A percentile compares a stretch with the other conserved stretches of the same genome.
These are phyloP conservation scores for Artibeus lituratus DNA, from an alignment of 2,797 vertebrate genomes.

Conservation along the genomic window DNA sequence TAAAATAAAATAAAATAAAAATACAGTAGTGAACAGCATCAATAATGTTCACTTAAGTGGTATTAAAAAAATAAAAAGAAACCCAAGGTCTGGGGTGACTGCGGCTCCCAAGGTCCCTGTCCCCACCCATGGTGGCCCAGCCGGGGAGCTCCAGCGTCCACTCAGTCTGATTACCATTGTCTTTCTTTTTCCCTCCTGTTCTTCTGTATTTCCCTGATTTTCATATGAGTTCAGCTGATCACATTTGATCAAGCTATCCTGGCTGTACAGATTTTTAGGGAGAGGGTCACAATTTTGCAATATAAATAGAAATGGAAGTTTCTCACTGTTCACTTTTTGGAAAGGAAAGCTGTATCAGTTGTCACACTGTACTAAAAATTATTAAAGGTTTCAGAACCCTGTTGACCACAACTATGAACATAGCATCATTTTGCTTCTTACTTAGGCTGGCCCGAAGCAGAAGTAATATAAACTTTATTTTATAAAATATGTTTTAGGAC, in stretches of 20 bases:
- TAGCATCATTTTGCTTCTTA: background rate
- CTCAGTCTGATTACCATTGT: background rate
- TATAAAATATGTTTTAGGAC: background rate
- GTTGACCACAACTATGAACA: background rate
- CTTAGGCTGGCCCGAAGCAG: background rate
- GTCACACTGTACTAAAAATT: background rate
- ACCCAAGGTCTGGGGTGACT: background rate
- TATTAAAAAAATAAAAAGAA: too few species aligned
- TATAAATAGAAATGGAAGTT: background rate
- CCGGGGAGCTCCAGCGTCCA: rapidly evolving
- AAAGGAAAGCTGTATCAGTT: background rate
- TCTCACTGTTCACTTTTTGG: background rate
- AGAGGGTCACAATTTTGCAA: background rate
- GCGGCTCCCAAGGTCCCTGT: rapidly evolving
- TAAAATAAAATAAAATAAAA: too few species aligned
- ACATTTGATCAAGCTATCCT: background rate
- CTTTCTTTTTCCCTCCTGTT: background rate
- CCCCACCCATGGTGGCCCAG: rapidly evolving
- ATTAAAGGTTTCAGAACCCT: background rate
- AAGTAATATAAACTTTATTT: background rate
- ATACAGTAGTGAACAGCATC: too few species aligned
- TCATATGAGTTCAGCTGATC: background rate
- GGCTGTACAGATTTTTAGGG: background rate
- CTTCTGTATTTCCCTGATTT: background rate
- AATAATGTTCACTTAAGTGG: too few species aligned